Evolutionary conservation across 2,888 invertebrate species (phyloP), one percentile per base, ranked within the genome.

Genomic region (Harpagoxenus sublaevis): DNA sequence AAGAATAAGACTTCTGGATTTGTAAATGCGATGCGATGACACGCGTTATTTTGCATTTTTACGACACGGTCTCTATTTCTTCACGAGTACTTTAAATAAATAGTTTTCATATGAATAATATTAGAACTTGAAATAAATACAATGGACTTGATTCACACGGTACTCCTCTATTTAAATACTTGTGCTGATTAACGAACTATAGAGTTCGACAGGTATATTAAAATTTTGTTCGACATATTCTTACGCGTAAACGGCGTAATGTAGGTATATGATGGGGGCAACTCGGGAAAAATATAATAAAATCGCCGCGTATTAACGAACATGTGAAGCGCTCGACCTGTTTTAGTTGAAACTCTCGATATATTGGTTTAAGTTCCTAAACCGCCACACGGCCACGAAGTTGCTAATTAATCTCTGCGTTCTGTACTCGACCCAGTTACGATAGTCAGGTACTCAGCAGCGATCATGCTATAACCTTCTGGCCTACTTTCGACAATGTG

Each of bases 361-460:
- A 63, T 75, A 78, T 53, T 68, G 68, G 9, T 55, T 68, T 42
- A 55, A 78, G 68, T 78, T 78, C 42, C 28, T 78, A 66, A 78
- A 78, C 78, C 55, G 15, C 55, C 55, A 39, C 28, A 39, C 28
- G 6, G n/a, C 53, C 23, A 57, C 63, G 9, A 1, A 68, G 42
- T 78, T 42, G 55, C 18, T 77, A 66, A 77, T 77, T 77, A 77
- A 39, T 55, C 55, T 60, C 31, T 8, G 6, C 42, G 66, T 78
- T 53, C 55, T 68, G 68, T 28, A 42, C 9, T 42, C 31, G 42
- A 42, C 55, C 68, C 55, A 78, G 68, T 55, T 78, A 55, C 78
- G 68, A 78, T n/a, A 51, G 23, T 51, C 42, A 65, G 65, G 18
- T 66, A 77, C 53, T 78, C 53, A 53, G 12, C 39, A 15, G n/a